These are phyloP conservation scores for Mionectes macconnelli DNA, from an alignment of 2,113 vertebrate genomes.

Conservation along the genomic window DNA sequence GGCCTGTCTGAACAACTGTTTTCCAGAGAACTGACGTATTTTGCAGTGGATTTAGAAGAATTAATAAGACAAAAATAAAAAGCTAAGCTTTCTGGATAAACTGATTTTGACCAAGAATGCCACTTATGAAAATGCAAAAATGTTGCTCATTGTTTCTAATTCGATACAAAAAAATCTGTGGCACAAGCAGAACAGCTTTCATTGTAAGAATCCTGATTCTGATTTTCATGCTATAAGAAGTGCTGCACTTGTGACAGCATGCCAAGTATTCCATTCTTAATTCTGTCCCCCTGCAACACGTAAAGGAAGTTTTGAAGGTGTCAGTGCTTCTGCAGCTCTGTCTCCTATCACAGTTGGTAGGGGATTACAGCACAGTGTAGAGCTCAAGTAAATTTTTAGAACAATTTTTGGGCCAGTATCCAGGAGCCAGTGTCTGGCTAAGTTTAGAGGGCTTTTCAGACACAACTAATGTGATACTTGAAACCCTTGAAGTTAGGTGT, in stretches of 20 bases:
- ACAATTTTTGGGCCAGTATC: background rate
- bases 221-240: background rate
- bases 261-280: background rate
- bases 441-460: background rate
- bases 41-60: background rate
- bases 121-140: background rate
- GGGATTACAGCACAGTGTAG: background rate
- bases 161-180: background rate
- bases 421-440: background rate
- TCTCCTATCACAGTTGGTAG: background rate
- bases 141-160: background rate
- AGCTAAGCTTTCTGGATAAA: background rate
- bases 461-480: background rate
- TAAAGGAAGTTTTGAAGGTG: background rate
- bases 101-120: background rate
- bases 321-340: background rate
- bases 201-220: rapidly evolving
- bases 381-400: background rate
- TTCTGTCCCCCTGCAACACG: background rate
- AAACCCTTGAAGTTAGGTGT: background rate
- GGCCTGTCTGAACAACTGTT: background rate
- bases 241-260: background rate
- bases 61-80: background rate
- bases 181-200: background rate
- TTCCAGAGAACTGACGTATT: background rate